Conservation (phyloP, 2,797 vertebrate genomes). For the Rhinatrema bivittatum region DNA sequence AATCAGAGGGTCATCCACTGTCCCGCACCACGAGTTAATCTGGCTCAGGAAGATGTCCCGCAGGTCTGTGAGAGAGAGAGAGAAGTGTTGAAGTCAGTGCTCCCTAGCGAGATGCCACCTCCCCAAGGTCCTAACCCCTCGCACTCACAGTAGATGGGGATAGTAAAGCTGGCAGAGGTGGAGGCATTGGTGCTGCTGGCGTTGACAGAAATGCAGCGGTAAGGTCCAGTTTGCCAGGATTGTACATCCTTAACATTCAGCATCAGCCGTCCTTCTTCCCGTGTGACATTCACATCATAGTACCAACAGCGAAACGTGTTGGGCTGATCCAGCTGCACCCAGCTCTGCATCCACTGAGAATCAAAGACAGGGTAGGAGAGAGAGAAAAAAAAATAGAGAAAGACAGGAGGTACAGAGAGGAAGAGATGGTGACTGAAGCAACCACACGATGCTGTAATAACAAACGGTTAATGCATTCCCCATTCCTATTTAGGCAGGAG, state of each 20-base stretch:
- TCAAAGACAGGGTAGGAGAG: not conserved
- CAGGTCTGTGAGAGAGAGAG: constrained; percentile 42
- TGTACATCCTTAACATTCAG: constrained; percentile 29
- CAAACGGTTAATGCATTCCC: no score
- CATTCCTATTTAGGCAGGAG: no score
- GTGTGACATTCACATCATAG: constrained; percentile 21
- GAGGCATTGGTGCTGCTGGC: constrained; percentile 23
- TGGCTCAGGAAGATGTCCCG: constrained; percentile 30
- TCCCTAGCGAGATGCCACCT: not conserved
- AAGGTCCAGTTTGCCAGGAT: constrained; percentile 35
- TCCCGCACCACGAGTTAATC: constrained; percentile 35
- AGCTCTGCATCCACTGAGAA: constrained; percentile 31
- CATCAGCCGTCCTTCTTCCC: constrained; percentile 19
- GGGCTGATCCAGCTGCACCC: constrained; percentile 29
- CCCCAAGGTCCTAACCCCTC: not conserved
- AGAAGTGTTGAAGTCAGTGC: not conserved
- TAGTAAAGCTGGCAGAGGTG: constrained; percentile 10
- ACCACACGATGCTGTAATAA: no score
- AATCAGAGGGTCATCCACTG: constrained; percentile 32
- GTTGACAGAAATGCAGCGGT: constrained; percentile 53
- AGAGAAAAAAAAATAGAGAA: not conserved
- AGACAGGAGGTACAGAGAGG: no score
- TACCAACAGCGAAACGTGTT: constrained; percentile 31
- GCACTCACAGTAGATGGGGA: constrained; percentile 68
- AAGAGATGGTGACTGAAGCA: not conserved